Percentiles rank a stretch among this genome's conserved stretches.
Evolutionary conservation across 2,113 vertebrate species (phyloP).

Genomic region (Pollachius pollachius): DNA sequence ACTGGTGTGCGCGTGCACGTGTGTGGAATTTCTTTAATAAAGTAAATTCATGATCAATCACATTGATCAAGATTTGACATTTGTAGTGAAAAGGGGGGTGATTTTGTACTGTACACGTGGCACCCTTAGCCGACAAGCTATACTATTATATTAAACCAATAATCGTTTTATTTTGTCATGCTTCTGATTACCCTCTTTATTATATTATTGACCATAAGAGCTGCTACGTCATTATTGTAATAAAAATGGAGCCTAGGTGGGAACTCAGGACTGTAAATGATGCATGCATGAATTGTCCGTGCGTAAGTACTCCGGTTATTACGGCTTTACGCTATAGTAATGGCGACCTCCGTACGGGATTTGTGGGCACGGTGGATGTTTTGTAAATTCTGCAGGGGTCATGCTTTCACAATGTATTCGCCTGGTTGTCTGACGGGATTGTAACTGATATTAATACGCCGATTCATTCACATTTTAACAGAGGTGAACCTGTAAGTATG

Average conservation of each 20-base stretch:
- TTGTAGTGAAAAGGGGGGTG: not conserved
- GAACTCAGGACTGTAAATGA: not conserved
- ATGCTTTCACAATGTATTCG: not conserved
- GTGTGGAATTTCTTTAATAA: too few species aligned
- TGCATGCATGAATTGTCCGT: slow-evolving; percentile 3
- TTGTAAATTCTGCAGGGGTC: not conserved
- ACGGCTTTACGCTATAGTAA: slow-evolving; percentile 42
- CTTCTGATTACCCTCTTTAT: too few species aligned
- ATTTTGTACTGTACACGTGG: slow-evolving; percentile 48
- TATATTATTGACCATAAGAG: too few species aligned
- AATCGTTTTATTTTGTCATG: too few species aligned
- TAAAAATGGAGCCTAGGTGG: too few species aligned
- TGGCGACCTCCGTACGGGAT: slow-evolving; percentile 53
- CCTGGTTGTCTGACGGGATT: too few species aligned
- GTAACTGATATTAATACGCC: too few species aligned
- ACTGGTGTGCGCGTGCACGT: slow-evolving; percentile 39
- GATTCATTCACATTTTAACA: too few species aligned
- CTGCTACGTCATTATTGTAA: too few species aligned
- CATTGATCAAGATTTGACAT: too few species aligned
- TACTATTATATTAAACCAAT: not conserved
- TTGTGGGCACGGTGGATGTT: slow-evolving; percentile 4
- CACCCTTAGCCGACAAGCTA: slow-evolving; percentile 20
- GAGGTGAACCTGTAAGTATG: too few species aligned
- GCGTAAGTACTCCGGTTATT: slow-evolving; percentile 42
- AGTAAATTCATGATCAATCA: slow-evolving; percentile 5